phyloP scores from a whole-genome alignment of 2,888 invertebrate genomes.

The Graphium colonna region DNA sequence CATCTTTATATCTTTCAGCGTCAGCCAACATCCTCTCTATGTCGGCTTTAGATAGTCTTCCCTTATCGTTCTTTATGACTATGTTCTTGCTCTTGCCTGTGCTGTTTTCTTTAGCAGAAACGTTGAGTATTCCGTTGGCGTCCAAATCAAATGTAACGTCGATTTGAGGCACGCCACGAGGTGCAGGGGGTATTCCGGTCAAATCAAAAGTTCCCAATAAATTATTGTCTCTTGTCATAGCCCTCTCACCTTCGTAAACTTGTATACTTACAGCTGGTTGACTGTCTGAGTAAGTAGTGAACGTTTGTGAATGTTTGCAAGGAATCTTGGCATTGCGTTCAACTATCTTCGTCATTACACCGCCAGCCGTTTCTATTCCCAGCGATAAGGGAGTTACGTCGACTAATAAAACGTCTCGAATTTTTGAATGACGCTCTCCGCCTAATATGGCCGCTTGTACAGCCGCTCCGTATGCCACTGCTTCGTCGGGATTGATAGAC shows the following conservation, averaged over 20 bases:
- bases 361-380: slow-evolving; percentile 89
- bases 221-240: slow-evolving; percentile 89
- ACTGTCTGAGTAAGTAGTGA: slow-evolving; percentile 90
- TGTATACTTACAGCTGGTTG: slow-evolving; percentile 87
- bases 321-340: slow-evolving; percentile 86
- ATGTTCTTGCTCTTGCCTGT: slow-evolving; percentile 86
- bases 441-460: slow-evolving; percentile 86
- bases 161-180: slow-evolving; percentile 83
- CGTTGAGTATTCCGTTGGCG: slow-evolving; percentile 90
- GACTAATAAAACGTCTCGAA: slow-evolving; percentile 82
- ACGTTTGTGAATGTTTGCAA: slow-evolving; percentile 84
- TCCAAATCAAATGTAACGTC: slow-evolving; percentile 87
- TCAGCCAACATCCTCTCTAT: slow-evolving; percentile 91
- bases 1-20: slow-evolving; percentile 85
- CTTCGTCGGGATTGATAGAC: slow-evolving; percentile 90
- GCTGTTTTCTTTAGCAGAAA: slow-evolving; percentile 86
- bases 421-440: slow-evolving; percentile 85
- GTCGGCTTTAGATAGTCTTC: slow-evolving; percentile 88
- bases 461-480: slow-evolving; percentile 89
- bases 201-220: slow-evolving; percentile 82
- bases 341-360: slow-evolving; percentile 87
- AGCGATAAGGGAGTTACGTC: slow-evolving; percentile 83
- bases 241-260: slow-evolving; percentile 88
- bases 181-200: slow-evolving; percentile 84
- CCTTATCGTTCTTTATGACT: slow-evolving; percentile 90